Base-by-base conservation (phyloP, 2,888 invertebrate genomes). In the Nipponacmea schrenckii region DNA sequence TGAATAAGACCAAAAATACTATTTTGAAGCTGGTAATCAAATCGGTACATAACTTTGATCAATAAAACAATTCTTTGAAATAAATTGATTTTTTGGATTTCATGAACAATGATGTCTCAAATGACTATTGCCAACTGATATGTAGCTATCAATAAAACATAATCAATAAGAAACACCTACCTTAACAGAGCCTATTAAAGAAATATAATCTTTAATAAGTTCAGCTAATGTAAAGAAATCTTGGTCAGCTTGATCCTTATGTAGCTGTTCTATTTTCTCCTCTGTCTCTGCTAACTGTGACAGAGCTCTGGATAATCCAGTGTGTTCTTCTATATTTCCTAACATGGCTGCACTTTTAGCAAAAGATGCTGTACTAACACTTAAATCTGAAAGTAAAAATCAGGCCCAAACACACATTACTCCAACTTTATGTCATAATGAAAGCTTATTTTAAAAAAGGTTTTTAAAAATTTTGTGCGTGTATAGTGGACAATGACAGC, bases 151-250 rank as follows among this genome's bases (percentile, higher is more conserved):
- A 39, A 39, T 7, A 5, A 39, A 5, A 39, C 4, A 39, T 39
- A 10, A 8, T 5, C 10, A 39, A 39, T 8, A 39, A 39, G 10
- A 39, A 39, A 10, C 39, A 69, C 79, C 74, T 79, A 92, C 96
- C 90, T 97, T 95, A 71, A 97, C 95, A 65, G 97, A 94, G 17
- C 94, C 94, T 80, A 98, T 93, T 20, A 98, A 92, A 0, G 95
- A 94, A 70, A 98, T 93, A 89, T 98, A 97, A 89, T 98, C 98
- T 87, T 97, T 96, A 71, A 98, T 91, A 86, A 96, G 93, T 90
- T 98, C 98, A n/a, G 95, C 94, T 77, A 99, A 91, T 73, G 96
- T 93, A 86, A 94, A 96, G 88, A 96, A 95, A 90, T 99, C 99
- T 0, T 95, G 94, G 87, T 97, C 96, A 1, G 96, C 95, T 89